Base-by-base conservation (phyloP, 2,888 invertebrate genomes). In the Lepidocyrtinus sp. region DNA sequence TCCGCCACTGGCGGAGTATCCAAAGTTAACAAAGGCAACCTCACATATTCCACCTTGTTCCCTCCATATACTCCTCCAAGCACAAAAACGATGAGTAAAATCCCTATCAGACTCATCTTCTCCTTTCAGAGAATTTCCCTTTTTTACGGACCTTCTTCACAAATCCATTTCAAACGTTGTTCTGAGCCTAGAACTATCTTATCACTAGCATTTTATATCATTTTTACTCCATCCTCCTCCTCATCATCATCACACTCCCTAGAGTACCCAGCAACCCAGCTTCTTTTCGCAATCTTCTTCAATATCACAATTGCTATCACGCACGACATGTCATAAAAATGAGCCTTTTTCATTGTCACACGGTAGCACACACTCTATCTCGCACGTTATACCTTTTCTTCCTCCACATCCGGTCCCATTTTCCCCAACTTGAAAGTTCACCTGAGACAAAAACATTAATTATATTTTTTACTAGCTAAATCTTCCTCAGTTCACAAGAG, bases 21-120 rank as follows among this genome's bases (percentile, higher is more conserved):
- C 17, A 68, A 12, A 7, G 64, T 59, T 24, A 75, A 19, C 27
- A 75, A 25, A 0, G 75, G 75, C 3, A 75, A 64, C 21, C 75
- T 45, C 15, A 75, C 45, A 27, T 68, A 75, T 24, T 75, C 75
- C 5, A 36, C 36, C 36, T 36, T 36, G 36, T 36, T 36, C 36
- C 36, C 36, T 12, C 12, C 36, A 36, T 12, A 36, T 36, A 7
- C 12, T 12, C 5, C 36, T 12, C 36, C 36, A 36, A 36, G 5
- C 5, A 36, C 12, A 5, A 36, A 5, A 36, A 36, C 5, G 5
- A 36, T 5, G 5, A 12, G 12, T 12, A 36, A 36, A 36, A 36
- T 36, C 12, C n/a, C n/a, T n/a, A n/a, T n/a, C n/a, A n/a, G n/a
- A n/a, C n/a, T n/a, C n/a, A n/a, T n/a, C n/a, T n/a, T n/a, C n/a